phyloP scores from a whole-genome alignment of 2,113 vertebrate species.

The Clarias macrocephalus region DNA sequence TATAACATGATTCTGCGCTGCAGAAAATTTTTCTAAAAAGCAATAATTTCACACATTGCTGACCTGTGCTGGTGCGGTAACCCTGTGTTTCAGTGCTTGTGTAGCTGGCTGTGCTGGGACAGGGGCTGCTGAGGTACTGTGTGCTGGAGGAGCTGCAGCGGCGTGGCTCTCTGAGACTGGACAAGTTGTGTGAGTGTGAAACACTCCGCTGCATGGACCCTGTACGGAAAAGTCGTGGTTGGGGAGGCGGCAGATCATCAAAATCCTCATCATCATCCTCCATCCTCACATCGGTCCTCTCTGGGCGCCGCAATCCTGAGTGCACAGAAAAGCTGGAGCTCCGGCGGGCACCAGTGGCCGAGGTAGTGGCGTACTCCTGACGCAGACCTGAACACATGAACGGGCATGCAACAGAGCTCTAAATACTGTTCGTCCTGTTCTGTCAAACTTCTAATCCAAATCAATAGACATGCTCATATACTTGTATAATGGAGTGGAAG shows the following conservation, averaged over 20 bases:
- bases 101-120: constrained; percentile 77
- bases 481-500: background rate
- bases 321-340: constrained; percentile 85
- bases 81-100: constrained; percentile 72
- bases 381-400: constrained; percentile 79
- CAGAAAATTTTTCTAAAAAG: too few relatives aligned
- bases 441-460: background rate
- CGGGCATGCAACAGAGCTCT: background rate
- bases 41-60: constrained; percentile 36
- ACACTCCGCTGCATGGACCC: constrained; percentile 85
- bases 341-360: constrained; percentile 83
- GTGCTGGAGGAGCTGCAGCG: constrained; percentile 82
- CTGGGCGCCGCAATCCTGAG: constrained; percentile 80
- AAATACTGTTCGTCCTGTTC: background rate
- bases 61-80: constrained; percentile 84
- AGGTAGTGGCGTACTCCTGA: constrained; percentile 94
- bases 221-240: constrained; percentile 84
- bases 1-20: too few relatives aligned
- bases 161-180: constrained; percentile 89
- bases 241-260: constrained; percentile 89
- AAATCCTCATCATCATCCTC: constrained; percentile 90
- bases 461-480: background rate
- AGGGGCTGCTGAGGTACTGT: constrained; percentile 82
- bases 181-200: constrained; percentile 94
- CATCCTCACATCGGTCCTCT: constrained; percentile 74